Base-by-base conservation (phyloP, 2,113 vertebrate species). In the Chlorodrepanis virens region DNA sequence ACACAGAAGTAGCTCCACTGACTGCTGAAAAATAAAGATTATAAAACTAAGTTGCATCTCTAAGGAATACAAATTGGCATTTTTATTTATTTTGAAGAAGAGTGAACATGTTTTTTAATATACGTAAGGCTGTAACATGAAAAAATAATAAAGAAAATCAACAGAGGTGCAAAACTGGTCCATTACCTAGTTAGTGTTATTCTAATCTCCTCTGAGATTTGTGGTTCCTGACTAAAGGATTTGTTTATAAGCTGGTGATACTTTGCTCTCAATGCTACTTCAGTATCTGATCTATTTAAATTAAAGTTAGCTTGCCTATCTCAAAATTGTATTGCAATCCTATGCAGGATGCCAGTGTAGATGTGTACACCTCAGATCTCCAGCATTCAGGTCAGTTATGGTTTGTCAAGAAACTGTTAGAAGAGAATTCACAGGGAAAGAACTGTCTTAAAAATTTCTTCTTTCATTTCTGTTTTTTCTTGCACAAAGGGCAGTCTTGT, bases 361-460 rank as follows among this genome's bases (percentile, higher is more conserved):
- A 83, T 75, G 33, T 37, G 57, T 47, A 39, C 6, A 37, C 54
- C 39, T 63, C 63, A 69, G 70, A 45, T 85, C 59, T 94, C 81
- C 67, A 77, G 20, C 45, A 47, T 65, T 77, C 90, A 70, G 61
- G 67, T 87, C 84, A 74, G 50, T 70, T 87, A 90, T 9, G 15
- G 50, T 90, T 94, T 95, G 67, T 82, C 94, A 91, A 83, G 63
- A 72, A 94, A 85, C 17, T 33, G 6, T 76, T 87, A 12, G 39
- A 82, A 82, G 42, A 83, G 63, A 85, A 90, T 61, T 70, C 28
- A 60, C 37, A 85, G 70, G 45, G 79, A 93, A 95, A 69, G 71
- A 86, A 40, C 79, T 93, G 90, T 94, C 85, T 94, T 74, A 74
- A 94, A 94, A 91, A 93, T 89, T 65, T 79, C 64, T 83, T 79